Base-by-base conservation (phyloP, 2,888 invertebrate genomes). In the Cheilosia scutellata region DNA sequence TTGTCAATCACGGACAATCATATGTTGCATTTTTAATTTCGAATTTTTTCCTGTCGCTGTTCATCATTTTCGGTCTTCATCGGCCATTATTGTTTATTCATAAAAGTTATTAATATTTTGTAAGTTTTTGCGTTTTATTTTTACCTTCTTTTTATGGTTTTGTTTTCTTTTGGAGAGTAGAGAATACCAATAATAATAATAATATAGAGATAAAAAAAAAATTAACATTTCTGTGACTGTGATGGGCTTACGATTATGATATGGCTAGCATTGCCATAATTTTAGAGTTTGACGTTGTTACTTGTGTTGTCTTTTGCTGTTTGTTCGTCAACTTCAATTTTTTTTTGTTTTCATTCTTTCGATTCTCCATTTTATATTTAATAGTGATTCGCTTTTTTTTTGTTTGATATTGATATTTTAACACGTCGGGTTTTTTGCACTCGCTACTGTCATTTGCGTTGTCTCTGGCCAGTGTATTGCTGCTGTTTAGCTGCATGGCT, bases 371-470 rank as follows among this genome's bases (percentile, higher is more conserved):
- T 78, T 76, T 75, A 47, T 68, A 40, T 68, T 78, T 71, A 71
- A 37, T 76, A 63, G 57, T 76, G 78, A 44, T 37, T 57, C 51
- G 44, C 25, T 66, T 20, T 66, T 82, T 77, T 65, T 86, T 82
- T 86, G 71, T 60, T 58, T 77, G 72, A 55, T 78, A 76, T 57
- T 79, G 70, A 83, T 83, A 31, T 75, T 82, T 87, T 83, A 58
- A 87, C 88, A 87, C 75, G 86, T 86, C 77, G 71, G 44, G 79
- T 87, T 87, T 87, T 84, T 82, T 84, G 84, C 84, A 76, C 63
- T 78, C 79, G 79, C 55, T 87, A 87, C 87, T 87, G 62, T 87
- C 83, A 84, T 3, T 74, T 11, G 74, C 31, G 40, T 83, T 78
- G 63, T 16, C 47, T 71, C 63, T 57, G 47, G 25, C 55, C 55